Evolutionary conservation across 2,797 vertebrate species (phyloP), one percentile per base, ranked within the genome.

Genomic region (Chaunax sp.): DNA sequence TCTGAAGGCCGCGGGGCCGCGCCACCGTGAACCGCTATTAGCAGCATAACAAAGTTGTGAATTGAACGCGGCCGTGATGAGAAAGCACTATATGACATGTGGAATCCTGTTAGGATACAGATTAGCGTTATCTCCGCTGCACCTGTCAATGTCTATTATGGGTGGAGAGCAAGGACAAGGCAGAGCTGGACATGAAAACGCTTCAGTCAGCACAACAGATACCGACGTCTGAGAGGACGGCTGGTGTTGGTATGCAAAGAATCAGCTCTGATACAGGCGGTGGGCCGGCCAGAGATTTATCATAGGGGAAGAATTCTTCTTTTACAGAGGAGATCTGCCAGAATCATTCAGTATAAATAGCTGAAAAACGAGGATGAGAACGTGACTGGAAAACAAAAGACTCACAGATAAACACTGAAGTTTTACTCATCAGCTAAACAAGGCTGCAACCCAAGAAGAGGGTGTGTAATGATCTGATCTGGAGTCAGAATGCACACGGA

Each of bases 111-210:
- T 81, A 81, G 81, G 59, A 78, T 78, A 72, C 73, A 84, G 84
- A 82, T 89, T 88, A 84, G 77, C 37, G 20, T 77, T 90, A 86
- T 87, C 81, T 70, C 62, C 18, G 16, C 70, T 1, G 44, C 77
- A 81, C 78, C 78, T 89, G 89, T 82, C 90, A 71, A 89, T 89
- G 87, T 72, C 58, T 77, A 70, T 82, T 78, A 79, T 46, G 40
- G 74, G 56, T 23, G 50, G 75, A 73, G 80, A 72, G 73, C 75
- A 77, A 86, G 82, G 86, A 86, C 77, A 30, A 46, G 57, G 68
- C 67, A 40, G 79, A 43, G 69, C 60, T 37, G 80, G 71, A 78
- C 74, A 43, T 35, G 73, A 63, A 84, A 87, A 65, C 50, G 81
- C 86, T 43, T 87, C 72, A 18, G 78, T 90, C 87, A 87, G 85